Evolutionary conservation across 1,140 invertebrate species (phyloP).

Genomic region (Macrocentrus cingulum): DNA sequence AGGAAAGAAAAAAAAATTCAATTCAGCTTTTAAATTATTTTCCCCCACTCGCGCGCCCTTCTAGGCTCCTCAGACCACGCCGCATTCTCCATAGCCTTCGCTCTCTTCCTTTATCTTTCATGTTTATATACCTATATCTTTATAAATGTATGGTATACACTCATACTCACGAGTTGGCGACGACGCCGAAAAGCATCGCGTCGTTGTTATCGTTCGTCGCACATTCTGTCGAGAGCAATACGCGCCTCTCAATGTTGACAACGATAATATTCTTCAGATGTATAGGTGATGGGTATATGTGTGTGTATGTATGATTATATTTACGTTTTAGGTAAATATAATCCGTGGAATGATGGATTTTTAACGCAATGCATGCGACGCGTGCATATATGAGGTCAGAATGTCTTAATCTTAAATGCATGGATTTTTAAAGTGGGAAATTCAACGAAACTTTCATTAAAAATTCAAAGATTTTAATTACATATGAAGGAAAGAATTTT

Average conservation of each 20-base stretch:
- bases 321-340: too few species aligned
- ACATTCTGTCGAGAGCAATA: slow-evolving; percentile 22
- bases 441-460: too few species aligned
- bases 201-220: slow-evolving; percentile 28
- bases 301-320: too few species aligned
- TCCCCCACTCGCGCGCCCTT: background rate
- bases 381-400: too few species aligned
- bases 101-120: slow-evolving; percentile 3
- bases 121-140: slow-evolving; percentile 9
- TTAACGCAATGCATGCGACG: too few species aligned
- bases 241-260: slow-evolving; percentile 10
- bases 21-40: slow-evolving; percentile 61
- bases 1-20: slow-evolving; percentile 59
- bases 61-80: slow-evolving; percentile 18
- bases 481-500: too few species aligned
- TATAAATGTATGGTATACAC: background rate
- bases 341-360: too few species aligned
- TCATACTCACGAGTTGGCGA: slow-evolving; percentile 1
- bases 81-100: background rate
- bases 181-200: slow-evolving; percentile 16
- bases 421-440: too few species aligned
- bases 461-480: too few species aligned
- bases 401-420: too few species aligned
- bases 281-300: too few species aligned
- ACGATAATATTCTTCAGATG: too few species aligned